Conservation (phyloP, 2,888 invertebrate genomes). For the Thymelicus sylvestris region DNA sequence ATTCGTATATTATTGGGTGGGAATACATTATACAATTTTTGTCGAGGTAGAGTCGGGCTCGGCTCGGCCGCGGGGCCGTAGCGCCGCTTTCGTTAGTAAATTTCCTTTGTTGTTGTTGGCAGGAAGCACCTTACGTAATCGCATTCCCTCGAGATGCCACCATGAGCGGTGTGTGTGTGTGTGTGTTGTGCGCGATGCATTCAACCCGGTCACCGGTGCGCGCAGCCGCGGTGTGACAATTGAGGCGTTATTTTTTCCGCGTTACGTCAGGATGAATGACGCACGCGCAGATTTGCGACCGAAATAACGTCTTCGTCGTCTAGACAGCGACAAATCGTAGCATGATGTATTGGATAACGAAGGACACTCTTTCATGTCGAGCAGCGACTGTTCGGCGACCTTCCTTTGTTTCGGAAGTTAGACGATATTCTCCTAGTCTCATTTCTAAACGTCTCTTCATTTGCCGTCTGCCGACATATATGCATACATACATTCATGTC, state of each 20-base stretch:
- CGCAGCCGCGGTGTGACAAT: slow-evolving; percentile 43
- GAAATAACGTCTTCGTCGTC: slow-evolving; percentile 65
- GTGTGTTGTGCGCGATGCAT: slow-evolving; percentile 38
- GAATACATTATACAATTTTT: too few relatives aligned
- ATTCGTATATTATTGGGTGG: too few relatives aligned
- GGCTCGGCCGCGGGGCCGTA: neutral
- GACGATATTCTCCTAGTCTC: too few relatives aligned
- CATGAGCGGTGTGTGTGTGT: neutral
- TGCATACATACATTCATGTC: too few relatives aligned
- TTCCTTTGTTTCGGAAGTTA: too few relatives aligned
- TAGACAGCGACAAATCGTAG: slow-evolving; percentile 44
- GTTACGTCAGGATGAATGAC: slow-evolving; percentile 67
- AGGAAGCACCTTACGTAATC: slow-evolving; percentile 16
- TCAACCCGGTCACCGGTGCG: slow-evolving; percentile 24
- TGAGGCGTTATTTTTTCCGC: slow-evolving; percentile 58
- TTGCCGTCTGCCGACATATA: too few relatives aligned
- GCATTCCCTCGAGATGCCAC: slow-evolving; percentile 24
- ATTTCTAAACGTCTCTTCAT: too few relatives aligned
- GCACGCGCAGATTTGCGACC: slow-evolving; percentile 62
- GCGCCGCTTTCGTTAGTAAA: neutral
- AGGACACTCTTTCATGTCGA: slow-evolving; percentile 33
- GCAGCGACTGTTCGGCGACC: neutral
- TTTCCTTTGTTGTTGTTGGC: slow-evolving; percentile 41
- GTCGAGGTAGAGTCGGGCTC: too few relatives aligned
- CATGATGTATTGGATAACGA: slow-evolving; percentile 38